Conservation (phyloP, 2,797 vertebrate genomes). For the Erethizon dorsatum region DNA sequence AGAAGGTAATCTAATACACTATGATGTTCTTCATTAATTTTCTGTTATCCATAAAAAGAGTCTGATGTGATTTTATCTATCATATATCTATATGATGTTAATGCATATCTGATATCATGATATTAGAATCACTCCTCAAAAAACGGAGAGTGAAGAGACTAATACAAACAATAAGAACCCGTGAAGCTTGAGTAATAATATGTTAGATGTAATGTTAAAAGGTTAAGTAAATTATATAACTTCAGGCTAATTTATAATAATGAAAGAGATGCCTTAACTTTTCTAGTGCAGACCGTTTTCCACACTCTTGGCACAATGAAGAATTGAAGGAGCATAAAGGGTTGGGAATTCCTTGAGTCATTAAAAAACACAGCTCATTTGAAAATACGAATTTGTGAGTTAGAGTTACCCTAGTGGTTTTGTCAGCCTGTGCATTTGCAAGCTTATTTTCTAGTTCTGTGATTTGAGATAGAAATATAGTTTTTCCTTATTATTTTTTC, state of each 20-base stretch:
- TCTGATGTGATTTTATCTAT: neutral
- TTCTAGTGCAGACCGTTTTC: neutral
- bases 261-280: neutral
- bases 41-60: neutral
- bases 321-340: neutral
- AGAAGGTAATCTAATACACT: neutral
- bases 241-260: neutral
- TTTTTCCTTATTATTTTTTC: neutral
- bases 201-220: neutral
- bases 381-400: constrained; percentile 4
- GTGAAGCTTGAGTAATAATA: neutral
- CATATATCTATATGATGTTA: neutral
- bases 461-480: neutral
- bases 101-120: neutral
- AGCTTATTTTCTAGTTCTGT: constrained; percentile 11
- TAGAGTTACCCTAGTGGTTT: neutral
- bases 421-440: neutral
- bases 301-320: neutral
- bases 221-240: neutral
- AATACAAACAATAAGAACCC: neutral
- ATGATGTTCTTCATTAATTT: neutral
- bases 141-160: neutral
- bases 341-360: neutral
- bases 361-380: neutral
- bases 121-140: neutral